Percentiles rank a stretch among this genome's conserved stretches.
Conservation (phyloP, 1,140 invertebrate species). For the Bombus impatiens region DNA sequence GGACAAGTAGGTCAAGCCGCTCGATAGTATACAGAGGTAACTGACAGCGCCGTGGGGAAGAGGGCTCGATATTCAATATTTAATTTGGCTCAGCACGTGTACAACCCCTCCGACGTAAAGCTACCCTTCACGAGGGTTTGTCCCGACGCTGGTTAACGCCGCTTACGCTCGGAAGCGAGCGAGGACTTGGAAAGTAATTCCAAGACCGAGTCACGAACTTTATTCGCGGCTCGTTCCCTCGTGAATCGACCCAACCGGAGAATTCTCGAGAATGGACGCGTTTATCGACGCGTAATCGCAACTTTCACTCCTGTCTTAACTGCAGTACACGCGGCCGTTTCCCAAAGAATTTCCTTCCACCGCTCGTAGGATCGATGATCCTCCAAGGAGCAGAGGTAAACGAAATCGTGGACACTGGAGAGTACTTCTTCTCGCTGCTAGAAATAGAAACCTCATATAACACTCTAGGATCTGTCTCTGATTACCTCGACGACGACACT, state of each 20-base stretch:
- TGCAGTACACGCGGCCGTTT: not conserved
- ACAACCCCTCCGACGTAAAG: conserved; percentile 19
- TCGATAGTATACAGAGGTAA: conserved; percentile 35
- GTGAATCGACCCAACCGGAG: not conserved
- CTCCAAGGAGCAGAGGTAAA: not conserved
- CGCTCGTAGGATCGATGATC: not conserved
- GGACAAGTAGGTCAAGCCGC: conserved; percentile 69
- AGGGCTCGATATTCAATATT: conserved; percentile 74
- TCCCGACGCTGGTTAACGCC: conserved; percentile 31
- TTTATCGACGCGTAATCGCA: conserved; percentile 12
- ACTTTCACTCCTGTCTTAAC: conserved; percentile 11
- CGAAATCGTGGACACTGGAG: not conserved
- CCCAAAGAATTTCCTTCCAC: not conserved
- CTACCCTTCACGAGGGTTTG: not conserved
- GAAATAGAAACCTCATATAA: not conserved
- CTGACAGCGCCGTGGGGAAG: conserved; percentile 18
- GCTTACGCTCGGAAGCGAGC: not conserved
- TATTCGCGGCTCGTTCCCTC: not conserved
- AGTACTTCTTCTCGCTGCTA: not conserved
- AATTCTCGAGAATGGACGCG: not conserved
- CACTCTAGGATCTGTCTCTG: not conserved
- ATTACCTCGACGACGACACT: not conserved
- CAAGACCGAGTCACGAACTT: conserved; percentile 28
- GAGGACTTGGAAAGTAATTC: conserved; percentile 24
- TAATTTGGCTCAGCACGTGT: conserved; percentile 66